Percentiles rank a stretch among this genome's conserved stretches.
phyloP scores from a whole-genome alignment of 2,797 vertebrate genomes.

The Trematomus bernacchii region DNA sequence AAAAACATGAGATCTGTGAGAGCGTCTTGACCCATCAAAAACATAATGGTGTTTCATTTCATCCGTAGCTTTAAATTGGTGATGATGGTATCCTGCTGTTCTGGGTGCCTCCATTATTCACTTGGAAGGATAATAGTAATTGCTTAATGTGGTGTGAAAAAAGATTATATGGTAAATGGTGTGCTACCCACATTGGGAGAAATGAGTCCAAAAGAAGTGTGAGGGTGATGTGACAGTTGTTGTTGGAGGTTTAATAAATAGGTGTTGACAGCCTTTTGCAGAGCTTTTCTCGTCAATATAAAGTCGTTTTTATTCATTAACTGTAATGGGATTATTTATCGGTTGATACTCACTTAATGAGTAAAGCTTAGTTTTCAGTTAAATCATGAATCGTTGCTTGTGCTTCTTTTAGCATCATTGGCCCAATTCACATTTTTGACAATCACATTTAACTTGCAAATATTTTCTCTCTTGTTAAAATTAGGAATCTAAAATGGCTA shows the following conservation, averaged over 20 bases:
- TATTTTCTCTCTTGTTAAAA: background rate
- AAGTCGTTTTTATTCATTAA: background rate
- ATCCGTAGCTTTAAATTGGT: constrained; percentile 63
- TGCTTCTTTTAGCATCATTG: background rate
- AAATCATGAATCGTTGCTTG: background rate
- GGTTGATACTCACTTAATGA: background rate
- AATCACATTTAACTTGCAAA: background rate
- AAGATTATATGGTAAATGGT: constrained; percentile 54
- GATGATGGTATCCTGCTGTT: constrained; percentile 65
- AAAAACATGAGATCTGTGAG: constrained; percentile 42
- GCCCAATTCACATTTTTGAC: constrained; percentile 1
- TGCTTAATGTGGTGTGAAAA: constrained; percentile 62
- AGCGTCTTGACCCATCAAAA: constrained; percentile 55
- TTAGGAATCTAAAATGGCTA: background rate
- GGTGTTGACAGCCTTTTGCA: constrained; percentile 5
- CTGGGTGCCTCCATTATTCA: constrained; percentile 56
- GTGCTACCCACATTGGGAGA: constrained; percentile 31
- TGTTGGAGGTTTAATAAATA: constrained; percentile 2
- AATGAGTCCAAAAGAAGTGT: constrained; percentile 19
- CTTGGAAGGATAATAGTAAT: constrained; percentile 63
- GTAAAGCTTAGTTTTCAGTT: background rate
- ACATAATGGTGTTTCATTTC: constrained; percentile 54
- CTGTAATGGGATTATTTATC: background rate
- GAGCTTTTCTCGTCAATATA: background rate
- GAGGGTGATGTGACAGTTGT: constrained; percentile 6